Evolutionary conservation across 2,888 invertebrate genomes (phyloP).

Genomic region (Protophormia terraenovae): DNA sequence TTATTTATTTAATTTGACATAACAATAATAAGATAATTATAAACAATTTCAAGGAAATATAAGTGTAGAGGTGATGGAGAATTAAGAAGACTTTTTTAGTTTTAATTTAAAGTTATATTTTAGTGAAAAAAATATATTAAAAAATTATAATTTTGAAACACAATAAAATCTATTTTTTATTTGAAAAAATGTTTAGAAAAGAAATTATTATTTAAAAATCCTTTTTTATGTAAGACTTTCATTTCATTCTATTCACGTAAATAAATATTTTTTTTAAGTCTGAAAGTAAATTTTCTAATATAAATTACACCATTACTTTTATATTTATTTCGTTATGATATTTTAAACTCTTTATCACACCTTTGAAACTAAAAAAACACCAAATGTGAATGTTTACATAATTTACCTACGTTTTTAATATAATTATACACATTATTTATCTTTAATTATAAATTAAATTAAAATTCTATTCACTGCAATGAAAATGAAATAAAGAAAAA

Average conservation of each 20-base stretch:
- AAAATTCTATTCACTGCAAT: constrained; percentile 47
- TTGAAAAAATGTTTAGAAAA: no score
- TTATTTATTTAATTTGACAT: not conserved
- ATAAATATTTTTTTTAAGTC: no score
- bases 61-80: not conserved
- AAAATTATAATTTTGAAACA: no score
- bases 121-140: no score
- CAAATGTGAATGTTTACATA: constrained; percentile 3
- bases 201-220: no score
- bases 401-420: constrained; percentile 16
- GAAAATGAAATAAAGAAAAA: not conserved
- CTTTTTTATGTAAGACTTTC: no score
- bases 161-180: no score
- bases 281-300: no score
- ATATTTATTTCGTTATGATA: no score
- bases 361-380: not conserved
- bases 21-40: not conserved
- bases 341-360: not conserved
- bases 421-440: constrained; percentile 65
- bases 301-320: no score
- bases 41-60: not conserved
- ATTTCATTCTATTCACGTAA: no score
- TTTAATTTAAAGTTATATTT: no score
- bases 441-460: constrained; percentile 67
- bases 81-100: not conserved